Conservation (phyloP, 2,888 invertebrate genomes). For the Polyploca ridens region DNA sequence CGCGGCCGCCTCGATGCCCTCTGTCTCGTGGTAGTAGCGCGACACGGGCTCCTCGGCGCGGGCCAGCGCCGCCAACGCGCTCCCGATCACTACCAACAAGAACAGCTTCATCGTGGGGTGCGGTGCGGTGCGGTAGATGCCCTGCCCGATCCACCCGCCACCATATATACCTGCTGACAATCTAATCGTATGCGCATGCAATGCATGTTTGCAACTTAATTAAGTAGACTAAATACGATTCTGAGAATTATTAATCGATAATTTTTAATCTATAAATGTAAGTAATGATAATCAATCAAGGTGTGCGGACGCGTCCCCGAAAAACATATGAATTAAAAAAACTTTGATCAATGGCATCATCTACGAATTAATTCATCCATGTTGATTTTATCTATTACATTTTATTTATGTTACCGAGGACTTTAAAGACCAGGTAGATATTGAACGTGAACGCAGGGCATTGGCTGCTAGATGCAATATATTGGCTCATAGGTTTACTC, state of each 20-base stretch:
- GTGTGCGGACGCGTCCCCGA: neutral
- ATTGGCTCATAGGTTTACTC: no score
- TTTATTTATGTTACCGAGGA: no score
- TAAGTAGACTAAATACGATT: conserved; percentile 1
- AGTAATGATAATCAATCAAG: neutral
- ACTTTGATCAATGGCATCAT: no score
- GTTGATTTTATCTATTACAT: no score
- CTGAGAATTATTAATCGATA: neutral
- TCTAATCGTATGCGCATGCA: neutral
- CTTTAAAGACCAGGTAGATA: no score
- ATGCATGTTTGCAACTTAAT: neutral
- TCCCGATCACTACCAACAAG: neutral
- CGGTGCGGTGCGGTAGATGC: neutral
- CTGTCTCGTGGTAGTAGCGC: conserved; percentile 36
- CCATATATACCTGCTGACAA: neutral
- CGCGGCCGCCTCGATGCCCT: conserved; percentile 35
- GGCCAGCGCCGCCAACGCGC: neutral
- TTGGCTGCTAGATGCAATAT: no score
- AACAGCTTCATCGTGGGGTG: neutral
- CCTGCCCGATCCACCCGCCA: neutral
- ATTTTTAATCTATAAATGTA: neutral
- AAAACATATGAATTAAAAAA: neutral
- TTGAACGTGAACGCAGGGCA: no score
- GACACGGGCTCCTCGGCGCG: neutral
- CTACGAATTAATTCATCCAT: no score